Evolutionary conservation across 37 sponge, comb jelly and placozoan genomes (phyloP), one percentile per base, ranked within the genome.

Genomic region (Theonella swinhoei): DNA sequence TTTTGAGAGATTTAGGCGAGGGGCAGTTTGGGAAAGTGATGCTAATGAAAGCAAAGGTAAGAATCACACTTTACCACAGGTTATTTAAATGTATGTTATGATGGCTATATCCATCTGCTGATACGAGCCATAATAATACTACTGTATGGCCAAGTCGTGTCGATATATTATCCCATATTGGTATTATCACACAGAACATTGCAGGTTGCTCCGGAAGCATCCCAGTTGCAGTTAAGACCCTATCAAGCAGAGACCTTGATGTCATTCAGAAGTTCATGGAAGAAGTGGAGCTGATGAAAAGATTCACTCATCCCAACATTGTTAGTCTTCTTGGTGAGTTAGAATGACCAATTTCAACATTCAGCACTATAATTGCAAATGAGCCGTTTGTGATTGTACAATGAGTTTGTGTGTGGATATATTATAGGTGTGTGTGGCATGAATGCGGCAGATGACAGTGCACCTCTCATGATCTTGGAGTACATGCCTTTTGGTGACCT

Each of bases 391-490:
- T 8, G 24, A 70, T 20, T 9, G 54, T 47, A 47, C 7, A 47
- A 7, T 47, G 54, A 47, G 54, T 47, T 47, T 47, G 7, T 47
- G 54, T 47, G 54, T 47, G 14, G 54, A 47, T 7, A 47, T 47
- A 47, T 14, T 7, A 7, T 14, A 47, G 54, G 54, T 47, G 54
- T 47, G 54, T 47, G 54, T 47, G 14, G 14, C 54, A 47, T 47
- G 22, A 30, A 22, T 70, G 71, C 8, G 7, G 22, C 22, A 3
- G 71, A 36, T 9, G 82, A 80, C 32, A 78, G 70, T 75, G 88
- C 88, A 80, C 88, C 88, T 29, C 39, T 87, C 40, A 87, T 87
- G 88, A 87, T 87, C 30, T 71, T 87, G 31, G 88, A 87, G 77
- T 74, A 74, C 60, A 87, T 87, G 88, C 81, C 81, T 1, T 87